Evolutionary conservation across 2,888 invertebrate genomes (phyloP), one percentile per base, ranked within the genome.

Genomic region (Andrena minutula): DNA sequence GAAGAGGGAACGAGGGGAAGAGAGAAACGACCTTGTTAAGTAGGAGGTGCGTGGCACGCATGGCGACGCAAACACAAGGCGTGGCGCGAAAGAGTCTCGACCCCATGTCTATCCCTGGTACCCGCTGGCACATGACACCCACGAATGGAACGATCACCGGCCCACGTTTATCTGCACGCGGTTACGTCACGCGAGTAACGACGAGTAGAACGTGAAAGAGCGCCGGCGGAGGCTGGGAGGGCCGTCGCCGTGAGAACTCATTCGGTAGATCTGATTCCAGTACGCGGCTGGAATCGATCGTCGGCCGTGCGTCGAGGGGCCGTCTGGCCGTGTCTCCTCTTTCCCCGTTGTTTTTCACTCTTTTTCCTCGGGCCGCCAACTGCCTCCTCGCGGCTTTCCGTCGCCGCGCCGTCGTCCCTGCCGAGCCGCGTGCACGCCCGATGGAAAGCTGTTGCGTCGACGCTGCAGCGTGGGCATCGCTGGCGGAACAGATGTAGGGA

Each of bases 51-150:
- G 92, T 91, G 92, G 90, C 92, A 92, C 90, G 92, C 92, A 92
- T 92, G 92, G 92, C 92, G 92, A 92, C 92, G 91, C 90, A 91
- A 92, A 92, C 88, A 91, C 90, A 90, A 93, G 93, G 93, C 92
- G 93, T 92, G 92, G 92, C 90, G 89, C 88, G 84, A 89, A 88
- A 89, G 86, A 86, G 89, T 83, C 85, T 87, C 86, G 85, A 87
- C 90, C 89, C 86, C 83, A 63, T 72, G 70, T 74, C 69, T 78
- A 75, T 77, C 84, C 81, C 71, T 79, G 84, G 61, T 72, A 58
- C 73, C 47, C 75, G 30, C 75, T 75, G 84, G 71, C 79, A 83
- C 79, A 72, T 76, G 68, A 53, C 80, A 78, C 66, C 76, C 77
- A 71, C 79, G 79, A 79, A 71, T 53, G 72, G 32, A 68, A 82